These are phyloP conservation scores for Pseudobourletiella spinata DNA, from an alignment of 1,140 invertebrate species.

Conservation along the genomic window DNA sequence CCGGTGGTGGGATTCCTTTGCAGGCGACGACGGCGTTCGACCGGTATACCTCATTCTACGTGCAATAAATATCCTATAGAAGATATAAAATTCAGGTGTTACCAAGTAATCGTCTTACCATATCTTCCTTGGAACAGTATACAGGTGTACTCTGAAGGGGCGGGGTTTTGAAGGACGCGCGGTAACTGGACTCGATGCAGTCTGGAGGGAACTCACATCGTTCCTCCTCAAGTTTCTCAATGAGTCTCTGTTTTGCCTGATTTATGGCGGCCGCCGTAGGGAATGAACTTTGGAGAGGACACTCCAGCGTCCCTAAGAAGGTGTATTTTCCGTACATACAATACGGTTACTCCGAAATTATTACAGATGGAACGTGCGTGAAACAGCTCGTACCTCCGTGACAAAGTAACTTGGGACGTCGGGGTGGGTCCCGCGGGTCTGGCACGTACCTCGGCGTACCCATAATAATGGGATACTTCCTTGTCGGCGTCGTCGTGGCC, in stretches of 20 bases:
- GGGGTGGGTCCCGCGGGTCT: constrained; percentile 22
- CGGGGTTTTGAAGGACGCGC: constrained; percentile 23
- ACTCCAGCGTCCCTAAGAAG: constrained; percentile 27
- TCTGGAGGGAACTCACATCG: constrained; percentile 31
- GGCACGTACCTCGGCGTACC: constrained; percentile 28
- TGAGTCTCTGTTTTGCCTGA: constrained; percentile 21
- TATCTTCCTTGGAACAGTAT: constrained; percentile 23
- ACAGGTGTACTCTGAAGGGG: constrained; percentile 18
- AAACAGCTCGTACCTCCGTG: constrained; percentile 19
- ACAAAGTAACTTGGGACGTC: constrained; percentile 26
- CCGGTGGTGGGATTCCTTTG: constrained; percentile 18
- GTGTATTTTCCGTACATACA: neutral
- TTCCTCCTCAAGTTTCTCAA: constrained; percentile 29
- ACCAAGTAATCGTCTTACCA: too few relatives aligned
- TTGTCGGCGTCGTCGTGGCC: constrained; percentile 27
- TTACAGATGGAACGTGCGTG: neutral
- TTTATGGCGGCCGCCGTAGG: constrained; percentile 28
- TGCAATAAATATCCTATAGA: too few relatives aligned
- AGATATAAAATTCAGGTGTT: too few relatives aligned
- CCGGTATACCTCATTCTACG: constrained; percentile 15
- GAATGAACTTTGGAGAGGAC: constrained; percentile 30
- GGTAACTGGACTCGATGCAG: constrained; percentile 25
- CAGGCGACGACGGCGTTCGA: constrained; percentile 6
- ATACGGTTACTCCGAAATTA: neutral
- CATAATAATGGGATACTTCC: constrained; percentile 26